Evolutionary conservation across 2,797 vertebrate genomes (phyloP).

Genomic region (Sebastes nivosus): DNA sequence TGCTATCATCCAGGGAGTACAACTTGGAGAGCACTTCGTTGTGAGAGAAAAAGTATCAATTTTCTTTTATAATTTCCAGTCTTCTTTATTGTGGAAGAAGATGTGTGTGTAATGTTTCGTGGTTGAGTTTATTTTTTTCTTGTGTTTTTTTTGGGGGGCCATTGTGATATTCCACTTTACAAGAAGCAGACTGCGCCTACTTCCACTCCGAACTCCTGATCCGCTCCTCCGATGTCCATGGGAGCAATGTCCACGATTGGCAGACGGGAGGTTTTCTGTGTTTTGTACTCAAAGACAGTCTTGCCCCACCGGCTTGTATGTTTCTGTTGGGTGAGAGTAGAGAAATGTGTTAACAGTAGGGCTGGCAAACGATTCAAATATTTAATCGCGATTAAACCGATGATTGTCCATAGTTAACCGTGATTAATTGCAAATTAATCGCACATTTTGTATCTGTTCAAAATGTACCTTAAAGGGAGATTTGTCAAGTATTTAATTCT

Average conservation of each 20-base stretch:
- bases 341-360: slow-evolving; percentile 26
- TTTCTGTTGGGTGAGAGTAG: slow-evolving; percentile 83
- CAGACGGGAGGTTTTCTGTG: slow-evolving; percentile 98
- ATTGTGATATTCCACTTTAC: slow-evolving; percentile 87
- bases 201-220: slow-evolving; percentile 98
- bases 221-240: slow-evolving; percentile 95
- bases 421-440: no score
- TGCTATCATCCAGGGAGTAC: slow-evolving; percentile 91
- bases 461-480: no score
- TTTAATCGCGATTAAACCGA: no score
- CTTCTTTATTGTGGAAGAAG: slow-evolving; percentile 83
- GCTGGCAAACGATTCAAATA: no score
- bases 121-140: slow-evolving; percentile 83
- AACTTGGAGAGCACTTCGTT: slow-evolving; percentile 86
- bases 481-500: no score
- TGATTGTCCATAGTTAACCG: no score
- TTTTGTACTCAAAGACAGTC: slow-evolving; percentile 98
- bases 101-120: slow-evolving; percentile 79
- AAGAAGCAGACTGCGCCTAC: slow-evolving; percentile 98
- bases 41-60: slow-evolving; percentile 80
- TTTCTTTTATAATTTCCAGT: slow-evolving; percentile 83
- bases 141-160: slow-evolving; percentile 69
- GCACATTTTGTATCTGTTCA: no score
- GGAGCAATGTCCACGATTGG: slow-evolving; percentile 98
- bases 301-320: slow-evolving; percentile 96